Evolutionary conservation across 2,888 invertebrate genomes (phyloP).

Genomic region (Temnothorax ravouxi): DNA sequence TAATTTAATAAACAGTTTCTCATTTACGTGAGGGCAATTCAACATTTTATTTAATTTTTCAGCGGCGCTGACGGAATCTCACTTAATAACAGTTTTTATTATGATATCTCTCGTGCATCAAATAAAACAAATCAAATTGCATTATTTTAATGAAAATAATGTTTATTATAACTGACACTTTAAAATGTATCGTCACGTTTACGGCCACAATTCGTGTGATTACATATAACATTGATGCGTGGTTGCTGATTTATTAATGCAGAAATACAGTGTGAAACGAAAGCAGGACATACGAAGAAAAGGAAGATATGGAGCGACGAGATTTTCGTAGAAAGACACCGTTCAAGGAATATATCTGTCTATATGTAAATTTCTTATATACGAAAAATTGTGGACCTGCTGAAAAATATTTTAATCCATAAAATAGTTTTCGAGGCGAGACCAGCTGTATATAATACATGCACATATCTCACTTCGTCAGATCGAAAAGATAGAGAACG

Average conservation of each 20-base stretch:
- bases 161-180: not conserved
- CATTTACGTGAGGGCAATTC: not conserved
- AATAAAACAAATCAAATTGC: conserved; percentile 1
- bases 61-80: not conserved
- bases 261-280: not conserved
- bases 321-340: not conserved
- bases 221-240: not conserved
- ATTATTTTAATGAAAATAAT: not conserved
- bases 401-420: conserved; percentile 12
- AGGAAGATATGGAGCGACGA: not conserved
- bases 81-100: not conserved
- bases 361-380: not conserved
- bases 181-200: conserved; percentile 9
- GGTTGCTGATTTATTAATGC: conserved; percentile 11
- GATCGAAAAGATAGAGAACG: not conserved
- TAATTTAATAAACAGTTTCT: conserved; percentile 33
- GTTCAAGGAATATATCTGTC: not conserved
- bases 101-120: not conserved
- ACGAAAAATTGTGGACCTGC: not conserved
- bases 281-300: not conserved
- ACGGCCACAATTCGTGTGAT: not conserved
- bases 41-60: conserved; percentile 20
- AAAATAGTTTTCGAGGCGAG: not conserved
- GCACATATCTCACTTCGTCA: not conserved
- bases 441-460: not conserved